Conservation (phyloP, 2,888 invertebrate species). For the Catocala sponsa region DNA sequence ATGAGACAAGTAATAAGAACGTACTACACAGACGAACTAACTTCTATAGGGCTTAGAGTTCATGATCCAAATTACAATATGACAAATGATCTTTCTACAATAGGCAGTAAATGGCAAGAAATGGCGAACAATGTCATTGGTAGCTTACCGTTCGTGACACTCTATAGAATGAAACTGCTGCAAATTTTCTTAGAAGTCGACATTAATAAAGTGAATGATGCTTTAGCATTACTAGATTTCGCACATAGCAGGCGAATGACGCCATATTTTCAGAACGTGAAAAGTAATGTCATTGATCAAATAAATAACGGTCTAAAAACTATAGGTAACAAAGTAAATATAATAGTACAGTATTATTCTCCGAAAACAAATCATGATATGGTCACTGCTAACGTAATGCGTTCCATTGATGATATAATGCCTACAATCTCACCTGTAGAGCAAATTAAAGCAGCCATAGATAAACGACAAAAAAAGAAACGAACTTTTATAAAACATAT, state of each 20-base stretch:
- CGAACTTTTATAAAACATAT: conserved; percentile 66
- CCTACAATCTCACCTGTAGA: background rate
- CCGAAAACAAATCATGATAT: conserved; percentile 13
- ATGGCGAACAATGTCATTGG: conserved; percentile 48
- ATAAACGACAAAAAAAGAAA: conserved; percentile 46
- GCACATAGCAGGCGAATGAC: conserved; percentile 62
- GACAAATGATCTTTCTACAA: conserved; percentile 56
- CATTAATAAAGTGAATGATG: conserved; percentile 65
- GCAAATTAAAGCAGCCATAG: conserved; percentile 8
- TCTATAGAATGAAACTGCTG: conserved; percentile 67
- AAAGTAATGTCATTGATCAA: conserved; percentile 50
- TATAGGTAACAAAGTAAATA: conserved; percentile 55
- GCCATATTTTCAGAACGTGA: conserved; percentile 46
- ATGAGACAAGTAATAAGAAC: conserved; percentile 62
- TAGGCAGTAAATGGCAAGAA: conserved; percentile 63
- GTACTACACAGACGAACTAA: conserved; percentile 53
- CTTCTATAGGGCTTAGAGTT: conserved; percentile 39
- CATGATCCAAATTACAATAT: conserved; percentile 60
- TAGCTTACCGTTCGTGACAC: conserved; percentile 50
- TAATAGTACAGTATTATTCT: conserved; percentile 44
- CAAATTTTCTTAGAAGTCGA: conserved; percentile 62
- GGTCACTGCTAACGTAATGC: background rate
- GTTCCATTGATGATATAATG: background rate
- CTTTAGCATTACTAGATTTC: conserved; percentile 58
- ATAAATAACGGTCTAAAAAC: conserved; percentile 53